phyloP scores from a whole-genome alignment of 2,113 vertebrate genomes.

The Egretta garzetta region DNA sequence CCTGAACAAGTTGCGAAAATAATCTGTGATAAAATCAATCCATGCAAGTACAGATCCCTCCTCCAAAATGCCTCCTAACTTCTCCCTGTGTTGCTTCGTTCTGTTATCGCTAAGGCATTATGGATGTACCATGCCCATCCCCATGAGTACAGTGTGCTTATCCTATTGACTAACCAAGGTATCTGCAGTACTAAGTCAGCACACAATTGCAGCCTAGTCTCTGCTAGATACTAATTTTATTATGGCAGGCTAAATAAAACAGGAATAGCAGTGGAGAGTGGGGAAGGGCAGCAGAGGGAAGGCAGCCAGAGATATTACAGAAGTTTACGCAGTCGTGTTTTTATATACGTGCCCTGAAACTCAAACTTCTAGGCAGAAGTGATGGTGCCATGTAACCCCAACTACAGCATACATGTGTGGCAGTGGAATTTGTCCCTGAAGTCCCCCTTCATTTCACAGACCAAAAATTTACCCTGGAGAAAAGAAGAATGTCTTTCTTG shows the following conservation, averaged over 20 bases:
- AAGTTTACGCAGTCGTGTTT: not conserved
- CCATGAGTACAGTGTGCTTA: not conserved
- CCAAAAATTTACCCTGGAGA: not conserved
- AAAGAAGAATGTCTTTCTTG: slow-evolving; percentile 15
- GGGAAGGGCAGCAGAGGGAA: not conserved
- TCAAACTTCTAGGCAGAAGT: not conserved
- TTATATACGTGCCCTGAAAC: not conserved
- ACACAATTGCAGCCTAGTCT: not conserved
- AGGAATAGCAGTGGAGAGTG: not conserved
- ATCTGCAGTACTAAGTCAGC: not conserved
- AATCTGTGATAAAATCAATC: not conserved
- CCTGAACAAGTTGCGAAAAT: not conserved
- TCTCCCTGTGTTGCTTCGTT: accelerated
- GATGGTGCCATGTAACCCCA: not conserved
- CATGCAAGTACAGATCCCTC: not conserved
- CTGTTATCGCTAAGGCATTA: not conserved
- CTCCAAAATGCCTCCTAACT: not conserved
- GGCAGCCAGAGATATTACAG: not conserved
- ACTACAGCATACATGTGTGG: accelerated
- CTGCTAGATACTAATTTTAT: not conserved
- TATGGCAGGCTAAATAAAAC: slow-evolving; percentile 1
- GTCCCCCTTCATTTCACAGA: not conserved
- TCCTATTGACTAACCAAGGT: not conserved
- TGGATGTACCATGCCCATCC: not conserved
- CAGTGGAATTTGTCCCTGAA: not conserved